Evolutionary conservation across 1,140 invertebrate genomes (phyloP).

Genomic region (Drosophila kepulauana): DNA sequence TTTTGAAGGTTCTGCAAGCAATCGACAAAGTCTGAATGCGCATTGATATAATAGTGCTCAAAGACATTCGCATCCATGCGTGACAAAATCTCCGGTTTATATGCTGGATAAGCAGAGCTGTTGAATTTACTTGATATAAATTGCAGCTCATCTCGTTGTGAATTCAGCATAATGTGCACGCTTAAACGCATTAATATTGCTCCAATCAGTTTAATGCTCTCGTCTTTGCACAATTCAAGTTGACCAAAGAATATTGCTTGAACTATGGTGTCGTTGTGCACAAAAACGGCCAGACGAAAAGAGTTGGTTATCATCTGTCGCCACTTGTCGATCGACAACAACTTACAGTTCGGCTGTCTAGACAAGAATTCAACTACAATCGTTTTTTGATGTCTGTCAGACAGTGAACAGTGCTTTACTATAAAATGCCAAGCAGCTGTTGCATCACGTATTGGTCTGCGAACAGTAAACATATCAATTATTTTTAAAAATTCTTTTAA

Average conservation of each 20-base stretch:
- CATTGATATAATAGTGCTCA: constrained; percentile 39
- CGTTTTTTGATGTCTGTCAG: constrained; percentile 14
- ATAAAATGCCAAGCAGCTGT: constrained; percentile 45
- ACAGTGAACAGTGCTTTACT: constrained; percentile 14
- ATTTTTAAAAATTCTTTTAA: background rate
- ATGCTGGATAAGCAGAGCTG: background rate
- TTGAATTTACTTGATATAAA: background rate
- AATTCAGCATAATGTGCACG: constrained; percentile 40
- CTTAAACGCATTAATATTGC: constrained; percentile 50
- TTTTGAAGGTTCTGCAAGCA: constrained; percentile 15
- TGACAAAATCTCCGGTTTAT: background rate
- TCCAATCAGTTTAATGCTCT: constrained; percentile 43
- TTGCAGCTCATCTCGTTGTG: constrained; percentile 22
- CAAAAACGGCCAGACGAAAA: constrained; percentile 57
- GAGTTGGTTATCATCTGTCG: constrained; percentile 30
- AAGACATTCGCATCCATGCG: constrained; percentile 46
- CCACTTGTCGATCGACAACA: constrained; percentile 33
- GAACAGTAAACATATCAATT: no score
- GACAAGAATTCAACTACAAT: constrained; percentile 37
- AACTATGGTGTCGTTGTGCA: constrained; percentile 45
- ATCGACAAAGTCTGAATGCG: constrained; percentile 25
- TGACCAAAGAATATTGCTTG: constrained; percentile 25
- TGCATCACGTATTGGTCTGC: constrained; percentile 34
- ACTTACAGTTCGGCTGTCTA: constrained; percentile 25
- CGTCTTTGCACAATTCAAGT: constrained; percentile 31